Percentiles rank a stretch among this genome's conserved stretches.
Evolutionary conservation across 2,888 invertebrate species (phyloP).

Genomic region (Drosophila anomelani): DNA sequence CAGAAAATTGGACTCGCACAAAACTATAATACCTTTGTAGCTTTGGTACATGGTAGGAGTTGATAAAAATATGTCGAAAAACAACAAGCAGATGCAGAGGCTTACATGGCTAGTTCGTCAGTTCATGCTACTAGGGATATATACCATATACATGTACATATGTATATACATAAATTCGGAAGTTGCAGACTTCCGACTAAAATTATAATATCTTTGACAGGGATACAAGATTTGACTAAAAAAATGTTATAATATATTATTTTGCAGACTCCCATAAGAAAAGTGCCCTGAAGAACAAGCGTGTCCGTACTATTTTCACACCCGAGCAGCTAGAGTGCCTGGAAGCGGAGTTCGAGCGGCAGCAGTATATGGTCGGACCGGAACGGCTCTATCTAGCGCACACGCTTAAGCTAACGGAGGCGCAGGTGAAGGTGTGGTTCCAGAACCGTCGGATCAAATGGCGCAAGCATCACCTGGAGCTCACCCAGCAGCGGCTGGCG

Average conservation of each 20-base stretch:
- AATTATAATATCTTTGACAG: too few relatives aligned
- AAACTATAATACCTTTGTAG: too few relatives aligned
- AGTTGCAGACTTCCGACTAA: not conserved
- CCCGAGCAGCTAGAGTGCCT: slow-evolving; percentile 97
- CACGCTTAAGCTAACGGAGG: slow-evolving; percentile 84
- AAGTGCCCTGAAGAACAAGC: slow-evolving; percentile 88
- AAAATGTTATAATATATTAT: not conserved
- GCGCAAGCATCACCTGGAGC: slow-evolving; percentile 97
- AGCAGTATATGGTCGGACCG: slow-evolving; percentile 99
- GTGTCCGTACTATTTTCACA: slow-evolving; percentile 98
- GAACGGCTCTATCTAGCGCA: slow-evolving; percentile 95
- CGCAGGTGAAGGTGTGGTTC: slow-evolving; percentile 95
- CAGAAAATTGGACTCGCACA: too few relatives aligned
- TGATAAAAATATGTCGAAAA: too few relatives aligned
- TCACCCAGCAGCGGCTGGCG: slow-evolving; percentile 94
- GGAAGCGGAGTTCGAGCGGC: slow-evolving; percentile 97
- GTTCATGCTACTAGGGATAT: not conserved
- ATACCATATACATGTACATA: too few relatives aligned
- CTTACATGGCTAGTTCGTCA: too few relatives aligned
- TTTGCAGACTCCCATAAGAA: slow-evolving; percentile 84
- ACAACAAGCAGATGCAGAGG: too few relatives aligned
- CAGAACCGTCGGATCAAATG: slow-evolving; percentile 96
- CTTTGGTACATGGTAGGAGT: too few relatives aligned
- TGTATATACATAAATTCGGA: too few relatives aligned
- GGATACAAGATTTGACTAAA: too few relatives aligned